Evolutionary conservation across 2,888 invertebrate genomes (phyloP).

Genomic region (Dryomyza anilis): DNA sequence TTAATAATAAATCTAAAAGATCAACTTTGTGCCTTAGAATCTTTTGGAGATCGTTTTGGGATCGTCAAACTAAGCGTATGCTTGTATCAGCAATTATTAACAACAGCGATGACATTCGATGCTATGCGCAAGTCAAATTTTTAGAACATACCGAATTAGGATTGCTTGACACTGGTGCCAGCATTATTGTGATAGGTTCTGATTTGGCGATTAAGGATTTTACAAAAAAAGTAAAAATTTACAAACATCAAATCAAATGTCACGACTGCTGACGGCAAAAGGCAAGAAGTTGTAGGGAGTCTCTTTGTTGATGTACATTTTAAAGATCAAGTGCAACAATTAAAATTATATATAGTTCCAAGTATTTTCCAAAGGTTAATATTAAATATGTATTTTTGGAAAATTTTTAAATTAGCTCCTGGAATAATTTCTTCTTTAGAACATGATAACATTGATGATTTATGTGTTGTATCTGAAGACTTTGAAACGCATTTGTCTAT

Average conservation of each 20-base stretch:
- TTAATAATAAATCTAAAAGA: neutral
- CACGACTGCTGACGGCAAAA: neutral
- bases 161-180: no score
- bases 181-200: no score
- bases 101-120: slow-evolving; percentile 6
- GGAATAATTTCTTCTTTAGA: no score
- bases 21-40: slow-evolving; percentile 12
- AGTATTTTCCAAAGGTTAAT: no score
- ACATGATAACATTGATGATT: neutral
- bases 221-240: neutral
- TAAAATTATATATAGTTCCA: neutral
- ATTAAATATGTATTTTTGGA: neutral
- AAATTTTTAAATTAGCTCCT: neutral
- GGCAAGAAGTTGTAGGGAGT: neutral
- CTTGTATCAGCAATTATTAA: slow-evolving; percentile 20
- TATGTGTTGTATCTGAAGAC: no score
- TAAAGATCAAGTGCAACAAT: neutral
- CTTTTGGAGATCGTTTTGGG: slow-evolving; percentile 14
- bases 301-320: neutral
- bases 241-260: neutral
- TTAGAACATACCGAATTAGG: slow-evolving; percentile 12
- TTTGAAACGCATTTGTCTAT: neutral
- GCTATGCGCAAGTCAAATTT: slow-evolving; percentile 24
- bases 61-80: neutral
- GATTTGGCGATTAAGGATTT: neutral